A percentile compares a stretch with the other conserved stretches of the same genome.
Conservation (phyloP, 2,888 invertebrate species). For the Cistogaster globosa region DNA sequence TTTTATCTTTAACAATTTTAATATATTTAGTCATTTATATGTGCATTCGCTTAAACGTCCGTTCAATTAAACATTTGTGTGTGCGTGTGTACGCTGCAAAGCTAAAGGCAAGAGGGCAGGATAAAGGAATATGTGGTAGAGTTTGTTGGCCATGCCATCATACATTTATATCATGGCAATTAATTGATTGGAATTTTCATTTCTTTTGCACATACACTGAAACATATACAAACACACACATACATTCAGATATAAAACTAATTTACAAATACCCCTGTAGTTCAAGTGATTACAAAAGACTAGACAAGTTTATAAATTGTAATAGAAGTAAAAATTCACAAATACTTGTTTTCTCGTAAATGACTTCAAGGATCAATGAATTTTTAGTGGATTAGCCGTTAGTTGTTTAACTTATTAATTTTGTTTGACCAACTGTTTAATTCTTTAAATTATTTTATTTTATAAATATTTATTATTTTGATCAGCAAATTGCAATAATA, state of each 20-base stretch:
- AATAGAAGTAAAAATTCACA: too few species aligned
- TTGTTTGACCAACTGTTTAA: too few species aligned
- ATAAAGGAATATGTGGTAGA: constrained; percentile 27
- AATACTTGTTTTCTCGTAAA: too few species aligned
- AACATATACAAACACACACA: too few species aligned
- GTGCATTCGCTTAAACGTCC: constrained; percentile 19
- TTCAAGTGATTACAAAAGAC: background rate
- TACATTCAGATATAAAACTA: background rate
- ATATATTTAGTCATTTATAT: constrained; percentile 43
- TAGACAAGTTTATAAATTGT: too few species aligned
- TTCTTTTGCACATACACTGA: constrained; percentile 7
- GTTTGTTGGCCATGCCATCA: constrained; percentile 36
- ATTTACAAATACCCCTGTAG: constrained; percentile 6
- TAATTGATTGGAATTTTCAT: constrained; percentile 66
- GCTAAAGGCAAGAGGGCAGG: too few species aligned
- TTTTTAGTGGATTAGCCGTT: too few species aligned
- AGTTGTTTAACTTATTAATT: too few species aligned
- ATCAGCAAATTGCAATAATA: too few species aligned
- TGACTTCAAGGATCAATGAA: too few species aligned
- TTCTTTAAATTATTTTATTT: too few species aligned
- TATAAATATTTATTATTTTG: too few species aligned
- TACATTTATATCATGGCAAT: constrained; percentile 59
- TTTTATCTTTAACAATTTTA: constrained; percentile 24
- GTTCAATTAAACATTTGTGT: constrained; percentile 9
- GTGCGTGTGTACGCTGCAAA: background rate